Evolutionary conservation across 1,140 invertebrate species (phyloP), one percentile per base, ranked within the genome.

Genomic region (Pectinophora gossypiella): DNA sequence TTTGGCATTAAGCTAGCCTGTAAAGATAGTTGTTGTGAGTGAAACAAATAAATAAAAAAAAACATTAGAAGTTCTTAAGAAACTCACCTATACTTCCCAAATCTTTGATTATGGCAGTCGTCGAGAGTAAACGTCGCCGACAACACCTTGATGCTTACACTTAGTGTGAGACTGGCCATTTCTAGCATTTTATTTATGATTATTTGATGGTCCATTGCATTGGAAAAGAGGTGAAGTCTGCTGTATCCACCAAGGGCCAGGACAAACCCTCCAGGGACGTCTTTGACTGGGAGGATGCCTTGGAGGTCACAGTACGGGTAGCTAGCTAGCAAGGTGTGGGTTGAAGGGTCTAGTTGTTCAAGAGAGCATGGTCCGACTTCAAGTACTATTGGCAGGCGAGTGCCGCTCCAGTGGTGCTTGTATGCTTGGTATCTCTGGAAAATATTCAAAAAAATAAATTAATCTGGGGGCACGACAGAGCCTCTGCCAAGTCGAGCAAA

Each of bases 401-500:
- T 95, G 44, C 97, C 97, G 47, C 96, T 97, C 97, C 98, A 99
- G 72, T 98, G 97, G 72, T 96, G 93, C 89, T 99, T 99, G 76
- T 94, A 96, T 7, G 95, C 95, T 90, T 95, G 93, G 84, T 95
- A 98, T 75, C 93, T 92, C 95, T 98, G 86, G 27, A 32, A 32
- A 32, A 32, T 32, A 32, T 32, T n/a, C n/a, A n/a, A n/a, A n/a
- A n/a, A n/a, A n/a, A n/a, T n/a, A n/a, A n/a, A n/a, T n/a, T n/a
- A n/a, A n/a, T n/a, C n/a, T n/a, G n/a, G n/a, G n/a, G n/a, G n/a
- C n/a, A n/a, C n/a, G n/a, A n/a, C n/a, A n/a, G n/a, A n/a, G n/a
- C n/a, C n/a, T n/a, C n/a, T n/a, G n/a, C n/a, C n/a, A n/a, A n/a
- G n/a, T n/a, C n/a, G n/a, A n/a, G n/a, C n/a, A n/a, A n/a, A n/a